Evolutionary conservation across 2,888 invertebrate genomes (phyloP).

Genomic region (Eubasilissa splendida): DNA sequence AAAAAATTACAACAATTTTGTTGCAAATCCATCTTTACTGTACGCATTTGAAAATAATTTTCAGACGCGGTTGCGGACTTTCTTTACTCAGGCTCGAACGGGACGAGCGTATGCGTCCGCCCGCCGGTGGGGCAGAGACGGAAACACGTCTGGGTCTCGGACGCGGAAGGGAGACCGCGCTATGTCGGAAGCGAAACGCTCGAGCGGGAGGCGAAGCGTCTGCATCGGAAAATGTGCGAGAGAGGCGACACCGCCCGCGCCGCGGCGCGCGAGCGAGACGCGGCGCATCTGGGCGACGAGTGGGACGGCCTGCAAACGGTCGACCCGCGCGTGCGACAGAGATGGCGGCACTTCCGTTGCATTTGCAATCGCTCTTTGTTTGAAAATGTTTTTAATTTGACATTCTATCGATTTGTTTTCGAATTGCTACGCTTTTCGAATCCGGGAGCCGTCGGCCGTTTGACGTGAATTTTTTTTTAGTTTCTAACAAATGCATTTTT

Average conservation of each 20-base stretch:
- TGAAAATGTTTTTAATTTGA: background rate
- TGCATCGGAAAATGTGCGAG: slow-evolving; percentile 28
- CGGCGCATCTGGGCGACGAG: slow-evolving; percentile 6
- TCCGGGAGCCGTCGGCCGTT: background rate
- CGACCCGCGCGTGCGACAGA: background rate
- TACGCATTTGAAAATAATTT: background rate
- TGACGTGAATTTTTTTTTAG: background rate
- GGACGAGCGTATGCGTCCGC: background rate
- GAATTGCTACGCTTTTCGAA: background rate
- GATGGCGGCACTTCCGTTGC: slow-evolving; percentile 15
- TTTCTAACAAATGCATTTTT: background rate
- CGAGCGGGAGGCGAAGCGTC: slow-evolving; percentile 10
- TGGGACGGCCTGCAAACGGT: slow-evolving; percentile 10
- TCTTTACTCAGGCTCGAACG: background rate
- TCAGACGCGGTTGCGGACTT: background rate
- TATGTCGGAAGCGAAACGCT: background rate
- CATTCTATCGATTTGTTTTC: background rate
- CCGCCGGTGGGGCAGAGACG: background rate
- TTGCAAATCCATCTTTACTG: background rate
- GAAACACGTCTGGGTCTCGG: slow-evolving; percentile 3
- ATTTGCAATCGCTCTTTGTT: slow-evolving; percentile 6
- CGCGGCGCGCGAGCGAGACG: slow-evolving; percentile 12
- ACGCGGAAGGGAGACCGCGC: slow-evolving; percentile 7
- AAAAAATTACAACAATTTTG: background rate
- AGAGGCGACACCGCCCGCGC: background rate